These are phyloP conservation scores for Dicrurus megarhynchus DNA, from an alignment of 2,113 vertebrate genomes.

Conservation along the genomic window DNA sequence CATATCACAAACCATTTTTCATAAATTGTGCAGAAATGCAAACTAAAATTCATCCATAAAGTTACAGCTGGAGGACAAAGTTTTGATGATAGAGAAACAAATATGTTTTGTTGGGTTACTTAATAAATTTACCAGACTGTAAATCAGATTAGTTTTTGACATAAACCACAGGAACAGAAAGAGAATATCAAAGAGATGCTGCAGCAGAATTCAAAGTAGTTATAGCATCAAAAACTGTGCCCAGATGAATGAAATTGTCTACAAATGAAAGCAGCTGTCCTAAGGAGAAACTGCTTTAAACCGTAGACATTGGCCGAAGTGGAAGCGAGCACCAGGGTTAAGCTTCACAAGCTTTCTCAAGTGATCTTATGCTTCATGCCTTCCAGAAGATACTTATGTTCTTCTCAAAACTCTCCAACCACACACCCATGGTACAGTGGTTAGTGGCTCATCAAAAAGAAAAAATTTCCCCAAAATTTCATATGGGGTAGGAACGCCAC, in stretches of 20 bases:
- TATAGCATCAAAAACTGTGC: not conserved
- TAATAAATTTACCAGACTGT: not conserved
- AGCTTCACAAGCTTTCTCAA: not conserved
- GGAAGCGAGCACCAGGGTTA: not conserved
- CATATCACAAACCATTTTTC: not conserved
- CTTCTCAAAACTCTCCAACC: not conserved
- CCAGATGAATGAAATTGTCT: not conserved
- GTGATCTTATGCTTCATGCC: not conserved
- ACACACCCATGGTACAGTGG: not conserved
- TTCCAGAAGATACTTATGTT: not conserved
- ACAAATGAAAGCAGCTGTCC: not conserved
- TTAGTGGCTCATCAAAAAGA: not conserved
- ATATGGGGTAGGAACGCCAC: accelerated
- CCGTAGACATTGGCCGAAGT: not conserved
- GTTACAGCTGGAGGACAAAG: not conserved
- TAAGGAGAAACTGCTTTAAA: not conserved
- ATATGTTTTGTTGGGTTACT: not conserved
- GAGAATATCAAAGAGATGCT: not conserved
- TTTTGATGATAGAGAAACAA: not conserved
- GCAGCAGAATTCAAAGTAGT: not conserved
- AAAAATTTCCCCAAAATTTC: not conserved
- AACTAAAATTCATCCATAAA: not conserved
- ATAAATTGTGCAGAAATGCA: not conserved
- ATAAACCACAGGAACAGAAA: not conserved
- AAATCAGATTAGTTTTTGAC: not conserved